Conservation (phyloP, 2,888 invertebrate species). For the Eupithecia subumbrata region DNA sequence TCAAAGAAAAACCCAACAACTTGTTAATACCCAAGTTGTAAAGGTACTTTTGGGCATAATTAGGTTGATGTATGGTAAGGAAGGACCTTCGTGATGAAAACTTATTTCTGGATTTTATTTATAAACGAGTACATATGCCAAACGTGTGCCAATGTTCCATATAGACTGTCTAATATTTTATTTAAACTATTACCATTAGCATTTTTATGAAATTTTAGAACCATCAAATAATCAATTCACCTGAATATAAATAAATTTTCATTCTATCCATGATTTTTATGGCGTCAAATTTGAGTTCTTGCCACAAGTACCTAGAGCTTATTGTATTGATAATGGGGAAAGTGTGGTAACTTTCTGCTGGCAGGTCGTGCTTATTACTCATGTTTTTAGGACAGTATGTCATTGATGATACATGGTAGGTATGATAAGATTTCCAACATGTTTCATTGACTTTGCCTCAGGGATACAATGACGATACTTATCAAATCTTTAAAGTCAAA, state of each 20-base stretch:
- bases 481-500: slow-evolving; percentile 46
- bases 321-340: slow-evolving; percentile 1
- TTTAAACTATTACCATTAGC: neutral
- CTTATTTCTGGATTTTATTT: neutral
- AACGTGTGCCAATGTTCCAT: neutral
- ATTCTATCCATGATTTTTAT: neutral
- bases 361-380: slow-evolving; percentile 22
- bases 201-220: neutral
- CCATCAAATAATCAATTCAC: neutral
- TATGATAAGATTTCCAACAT: slow-evolving; percentile 22
- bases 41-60: neutral
- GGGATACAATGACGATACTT: slow-evolving; percentile 34
- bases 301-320: slow-evolving; percentile 1
- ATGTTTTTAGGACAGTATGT: slow-evolving; percentile 45
- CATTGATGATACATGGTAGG: slow-evolving; percentile 24
- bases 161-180: neutral
- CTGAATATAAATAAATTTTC: neutral
- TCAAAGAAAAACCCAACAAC: neutral
- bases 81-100: neutral
- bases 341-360: slow-evolving; percentile 7
- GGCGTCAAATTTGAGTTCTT: neutral
- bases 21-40: neutral
- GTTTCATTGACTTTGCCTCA: slow-evolving; percentile 28
- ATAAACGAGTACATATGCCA: neutral
- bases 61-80: neutral